A percentile compares a stretch with the other conserved stretches of the same genome.
These are phyloP conservation scores for Polymixis lichenea DNA, from an alignment of 2,888 invertebrate species.

Conservation along the genomic window DNA sequence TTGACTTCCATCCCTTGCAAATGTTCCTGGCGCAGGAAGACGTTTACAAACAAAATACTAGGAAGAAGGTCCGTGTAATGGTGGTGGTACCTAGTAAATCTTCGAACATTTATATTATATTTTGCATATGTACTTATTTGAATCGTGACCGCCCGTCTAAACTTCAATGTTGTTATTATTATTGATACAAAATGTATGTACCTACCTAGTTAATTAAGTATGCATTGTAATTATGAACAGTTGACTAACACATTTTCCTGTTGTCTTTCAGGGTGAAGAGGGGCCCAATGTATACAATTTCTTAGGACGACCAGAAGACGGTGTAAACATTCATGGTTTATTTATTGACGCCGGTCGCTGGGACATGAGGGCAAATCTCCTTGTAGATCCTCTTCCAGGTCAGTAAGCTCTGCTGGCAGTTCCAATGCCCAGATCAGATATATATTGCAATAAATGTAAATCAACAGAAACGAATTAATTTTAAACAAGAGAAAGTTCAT, in stretches of 20 bases:
- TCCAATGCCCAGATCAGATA: not conserved
- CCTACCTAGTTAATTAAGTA: not conserved
- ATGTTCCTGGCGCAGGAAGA: slow-evolving; percentile 92
- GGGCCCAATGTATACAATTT: slow-evolving; percentile 88
- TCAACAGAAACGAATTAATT: slow-evolving; percentile 24
- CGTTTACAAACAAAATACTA: slow-evolving; percentile 87
- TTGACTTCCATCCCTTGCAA: slow-evolving; percentile 93
- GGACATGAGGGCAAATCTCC: slow-evolving; percentile 92
- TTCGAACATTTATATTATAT: slow-evolving; percentile 1
- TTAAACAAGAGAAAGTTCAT: slow-evolving; percentile 40
- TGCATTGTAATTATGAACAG: not conserved
- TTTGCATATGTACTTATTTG: not conserved
- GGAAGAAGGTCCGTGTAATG: slow-evolving; percentile 70
- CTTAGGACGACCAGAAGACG: slow-evolving; percentile 91
- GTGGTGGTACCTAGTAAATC: not conserved
- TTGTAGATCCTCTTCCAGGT: slow-evolving; percentile 95
- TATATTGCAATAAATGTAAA: slow-evolving; percentile 19
- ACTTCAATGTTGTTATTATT: not conserved
- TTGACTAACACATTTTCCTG: not conserved
- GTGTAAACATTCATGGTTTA: slow-evolving; percentile 94
- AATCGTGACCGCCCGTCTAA: not conserved
- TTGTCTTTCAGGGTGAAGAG: slow-evolving; percentile 57
- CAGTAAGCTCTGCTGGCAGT: slow-evolving; percentile 13
- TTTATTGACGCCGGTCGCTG: slow-evolving; percentile 97
- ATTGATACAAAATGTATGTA: not conserved